Evolutionary conservation across 2,113 vertebrate species (phyloP).

Genomic region (Peromyscus leucopus): DNA sequence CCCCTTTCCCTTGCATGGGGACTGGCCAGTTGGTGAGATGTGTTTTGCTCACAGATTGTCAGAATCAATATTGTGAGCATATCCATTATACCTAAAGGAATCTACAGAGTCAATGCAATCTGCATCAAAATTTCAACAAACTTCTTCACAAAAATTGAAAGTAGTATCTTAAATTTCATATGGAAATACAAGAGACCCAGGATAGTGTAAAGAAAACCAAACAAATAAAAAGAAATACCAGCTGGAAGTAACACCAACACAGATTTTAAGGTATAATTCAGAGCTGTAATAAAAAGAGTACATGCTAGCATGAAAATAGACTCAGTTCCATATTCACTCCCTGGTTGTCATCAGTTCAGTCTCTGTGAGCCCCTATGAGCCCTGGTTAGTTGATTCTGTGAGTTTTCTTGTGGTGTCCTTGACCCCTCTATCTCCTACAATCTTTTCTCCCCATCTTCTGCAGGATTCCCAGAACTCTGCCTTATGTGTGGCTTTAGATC

Average conservation of each 20-base stretch:
- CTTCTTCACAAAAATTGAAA: not conserved
- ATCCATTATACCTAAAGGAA: not conserved
- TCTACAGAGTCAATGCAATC: not conserved
- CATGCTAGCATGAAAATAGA: not conserved
- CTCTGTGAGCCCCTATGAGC: not conserved
- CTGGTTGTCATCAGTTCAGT: not conserved
- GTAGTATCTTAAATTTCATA: not conserved
- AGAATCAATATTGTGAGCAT: not conserved
- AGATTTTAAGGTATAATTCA: not conserved
- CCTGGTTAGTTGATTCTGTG: not conserved
- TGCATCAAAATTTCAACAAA: not conserved
- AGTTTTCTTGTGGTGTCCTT: not conserved
- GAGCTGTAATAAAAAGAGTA: not conserved
- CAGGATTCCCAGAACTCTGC: not conserved
- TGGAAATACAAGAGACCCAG: not conserved
- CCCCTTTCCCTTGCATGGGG: not conserved
- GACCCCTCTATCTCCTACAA: not conserved
- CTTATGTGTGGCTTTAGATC: not conserved
- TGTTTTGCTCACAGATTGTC: not conserved
- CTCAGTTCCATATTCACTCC: not conserved
- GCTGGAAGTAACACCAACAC: not conserved
- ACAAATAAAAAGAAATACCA: not conserved
- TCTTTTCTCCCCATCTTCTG: not conserved
- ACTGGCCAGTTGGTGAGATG: too few relatives aligned
- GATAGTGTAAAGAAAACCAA: not conserved